These are phyloP conservation scores for Ennomos quercinarius DNA, from an alignment of 2,888 invertebrate species.

Conservation along the genomic window DNA sequence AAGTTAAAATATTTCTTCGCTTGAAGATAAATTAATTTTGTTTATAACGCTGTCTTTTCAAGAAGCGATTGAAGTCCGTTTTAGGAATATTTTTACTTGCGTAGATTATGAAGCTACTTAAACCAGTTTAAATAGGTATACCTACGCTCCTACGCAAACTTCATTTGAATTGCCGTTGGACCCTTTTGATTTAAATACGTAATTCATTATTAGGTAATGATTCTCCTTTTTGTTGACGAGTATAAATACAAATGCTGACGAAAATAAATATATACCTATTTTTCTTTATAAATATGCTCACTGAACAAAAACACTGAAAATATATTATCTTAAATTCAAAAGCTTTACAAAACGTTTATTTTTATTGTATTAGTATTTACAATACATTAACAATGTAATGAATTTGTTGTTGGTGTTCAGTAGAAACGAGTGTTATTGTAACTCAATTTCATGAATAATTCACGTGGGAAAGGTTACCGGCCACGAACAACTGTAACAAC, in stretches of 20 bases:
- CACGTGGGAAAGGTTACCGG: constrained; percentile 64
- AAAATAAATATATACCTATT: no score
- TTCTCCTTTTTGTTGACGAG: constrained; percentile 15
- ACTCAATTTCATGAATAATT: constrained; percentile 68
- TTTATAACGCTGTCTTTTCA: constrained; percentile 46
- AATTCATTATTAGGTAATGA: constrained; percentile 19
- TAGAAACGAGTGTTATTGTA: constrained; percentile 52
- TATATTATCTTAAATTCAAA: no score
- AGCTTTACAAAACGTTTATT: background rate
- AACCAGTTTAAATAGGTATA: constrained; percentile 38
- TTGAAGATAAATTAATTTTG: constrained; percentile 62
- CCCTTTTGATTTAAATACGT: constrained; percentile 25
- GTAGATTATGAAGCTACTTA: constrained; percentile 31
- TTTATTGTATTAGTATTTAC: constrained; percentile 1
- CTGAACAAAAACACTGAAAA: no score
- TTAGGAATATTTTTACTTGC: constrained; percentile 33
- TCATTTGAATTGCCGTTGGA: constrained; percentile 30
- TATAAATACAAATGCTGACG: constrained; percentile 3
- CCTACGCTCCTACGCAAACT: constrained; percentile 25
- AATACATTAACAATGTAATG: constrained; percentile 20
- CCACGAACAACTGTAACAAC: constrained; percentile 63
- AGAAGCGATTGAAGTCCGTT: constrained; percentile 35
- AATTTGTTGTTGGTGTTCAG: constrained; percentile 27
- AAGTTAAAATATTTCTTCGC: constrained; percentile 60
- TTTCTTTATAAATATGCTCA: no score